Evolutionary conservation across 1,140 invertebrate species (phyloP).

Genomic region (Zaprionus tsacasi): DNA sequence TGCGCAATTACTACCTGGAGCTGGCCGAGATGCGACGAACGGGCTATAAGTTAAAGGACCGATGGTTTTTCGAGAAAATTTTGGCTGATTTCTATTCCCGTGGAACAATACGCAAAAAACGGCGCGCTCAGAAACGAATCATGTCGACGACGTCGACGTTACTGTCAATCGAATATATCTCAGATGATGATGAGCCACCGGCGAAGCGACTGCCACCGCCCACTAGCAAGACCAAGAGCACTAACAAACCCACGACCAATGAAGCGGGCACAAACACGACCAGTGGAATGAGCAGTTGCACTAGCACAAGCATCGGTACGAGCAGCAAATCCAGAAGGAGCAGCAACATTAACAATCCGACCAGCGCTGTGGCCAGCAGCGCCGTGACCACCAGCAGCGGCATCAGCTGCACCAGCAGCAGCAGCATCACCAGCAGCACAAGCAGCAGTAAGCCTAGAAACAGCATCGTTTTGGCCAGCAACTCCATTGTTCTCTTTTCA

Average conservation of each 20-base stretch:
- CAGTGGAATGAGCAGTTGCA: not conserved
- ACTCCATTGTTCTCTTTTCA: not conserved
- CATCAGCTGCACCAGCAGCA: no score
- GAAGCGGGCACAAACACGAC: not conserved
- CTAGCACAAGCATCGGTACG: not conserved
- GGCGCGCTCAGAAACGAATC: not conserved
- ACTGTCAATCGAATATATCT: no score
- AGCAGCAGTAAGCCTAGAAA: not conserved
- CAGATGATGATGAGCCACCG: not conserved
- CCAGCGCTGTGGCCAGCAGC: not conserved
- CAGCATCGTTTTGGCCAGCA: not conserved
- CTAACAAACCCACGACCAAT: not conserved
- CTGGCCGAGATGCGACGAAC: slow-evolving; percentile 58
- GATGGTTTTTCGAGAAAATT: slow-evolving; percentile 73
- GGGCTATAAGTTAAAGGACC: slow-evolving; percentile 72
- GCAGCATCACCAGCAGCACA: not conserved
- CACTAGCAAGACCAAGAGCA: not conserved
- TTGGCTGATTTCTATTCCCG: slow-evolving; percentile 53
- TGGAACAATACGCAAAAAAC: not conserved
- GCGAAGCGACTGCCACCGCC: not conserved
- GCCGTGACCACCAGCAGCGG: no score
- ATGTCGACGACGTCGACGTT: not conserved
- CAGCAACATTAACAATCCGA: not conserved
- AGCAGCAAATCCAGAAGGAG: not conserved
- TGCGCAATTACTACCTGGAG: slow-evolving; percentile 68